These are phyloP conservation scores for Sakesphorus luctuosus DNA, from an alignment of 2,113 vertebrate genomes.

Conservation along the genomic window DNA sequence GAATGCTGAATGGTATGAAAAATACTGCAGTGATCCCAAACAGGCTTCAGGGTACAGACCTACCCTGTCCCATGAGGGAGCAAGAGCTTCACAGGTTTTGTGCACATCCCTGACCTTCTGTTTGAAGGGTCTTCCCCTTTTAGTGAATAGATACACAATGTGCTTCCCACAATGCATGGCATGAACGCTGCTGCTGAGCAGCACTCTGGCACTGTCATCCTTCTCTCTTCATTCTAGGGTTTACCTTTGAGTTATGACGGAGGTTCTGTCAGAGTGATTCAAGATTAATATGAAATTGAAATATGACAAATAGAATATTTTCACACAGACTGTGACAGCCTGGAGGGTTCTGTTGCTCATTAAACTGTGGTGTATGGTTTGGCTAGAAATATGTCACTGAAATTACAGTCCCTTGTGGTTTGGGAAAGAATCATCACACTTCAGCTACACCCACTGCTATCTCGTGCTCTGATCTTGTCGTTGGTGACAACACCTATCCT, in stretches of 20 bases:
- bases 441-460: conserved; percentile 49
- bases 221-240: not conserved
- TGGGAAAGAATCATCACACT: conserved; percentile 42
- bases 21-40: not conserved
- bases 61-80: not conserved
- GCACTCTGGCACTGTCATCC: not conserved
- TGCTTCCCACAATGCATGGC: not conserved
- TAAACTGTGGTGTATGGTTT: conserved; percentile 34
- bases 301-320: conserved; percentile 48
- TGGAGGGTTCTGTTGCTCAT: conserved; percentile 19
- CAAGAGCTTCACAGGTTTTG: not conserved
- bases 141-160: not conserved
- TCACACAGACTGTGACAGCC: conserved; percentile 25
- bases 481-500: conserved; percentile 39
- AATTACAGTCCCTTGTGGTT: conserved; percentile 43
- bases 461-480: conserved; percentile 32
- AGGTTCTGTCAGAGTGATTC: conserved; percentile 11
- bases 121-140: not conserved
- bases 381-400: conserved; percentile 45
- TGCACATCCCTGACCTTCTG: not conserved
- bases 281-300: conserved; percentile 35
- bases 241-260: conserved; percentile 11
- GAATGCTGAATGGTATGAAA: not conserved
- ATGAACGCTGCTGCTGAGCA: not conserved
- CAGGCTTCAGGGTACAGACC: not conserved